Evolutionary conservation across 2,113 vertebrate species (phyloP).

Genomic region (Donacobius atricapilla): DNA sequence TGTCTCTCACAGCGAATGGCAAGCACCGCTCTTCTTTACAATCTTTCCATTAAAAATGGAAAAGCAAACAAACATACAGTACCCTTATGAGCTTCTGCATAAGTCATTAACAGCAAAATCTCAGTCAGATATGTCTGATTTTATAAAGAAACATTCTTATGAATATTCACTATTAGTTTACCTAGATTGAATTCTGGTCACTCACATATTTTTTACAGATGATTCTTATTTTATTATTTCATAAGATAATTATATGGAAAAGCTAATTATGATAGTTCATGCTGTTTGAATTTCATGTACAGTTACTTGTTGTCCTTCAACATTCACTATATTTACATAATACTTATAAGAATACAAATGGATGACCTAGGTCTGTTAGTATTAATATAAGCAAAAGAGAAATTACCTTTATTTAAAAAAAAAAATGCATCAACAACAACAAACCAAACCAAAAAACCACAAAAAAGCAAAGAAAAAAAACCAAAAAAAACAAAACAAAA

Average conservation of each 20-base stretch:
- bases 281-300: background rate
- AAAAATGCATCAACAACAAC: background rate
- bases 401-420: background rate
- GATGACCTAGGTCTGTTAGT: background rate
- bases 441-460: background rate
- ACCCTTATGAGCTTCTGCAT: background rate
- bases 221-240: background rate
- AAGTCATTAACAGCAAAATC: background rate
- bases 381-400: background rate
- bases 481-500: no score
- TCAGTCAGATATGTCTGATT: constrained; percentile 7
- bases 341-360: background rate
- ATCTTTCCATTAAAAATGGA: background rate
- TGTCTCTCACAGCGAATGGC: background rate
- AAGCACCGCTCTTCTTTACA: background rate
- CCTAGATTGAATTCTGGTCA: background rate
- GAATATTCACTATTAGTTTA: background rate
- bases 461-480: no score
- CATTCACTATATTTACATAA: background rate
- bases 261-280: background rate
- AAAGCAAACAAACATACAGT: background rate
- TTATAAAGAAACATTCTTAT: background rate
- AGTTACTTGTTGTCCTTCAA: background rate
- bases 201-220: background rate
- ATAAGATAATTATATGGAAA: background rate